Evolutionary conservation across 35 echinoderm and acorn worm species (phyloP), one percentile per base, ranked within the genome.

Genomic region (Eucidaris tribuloides): DNA sequence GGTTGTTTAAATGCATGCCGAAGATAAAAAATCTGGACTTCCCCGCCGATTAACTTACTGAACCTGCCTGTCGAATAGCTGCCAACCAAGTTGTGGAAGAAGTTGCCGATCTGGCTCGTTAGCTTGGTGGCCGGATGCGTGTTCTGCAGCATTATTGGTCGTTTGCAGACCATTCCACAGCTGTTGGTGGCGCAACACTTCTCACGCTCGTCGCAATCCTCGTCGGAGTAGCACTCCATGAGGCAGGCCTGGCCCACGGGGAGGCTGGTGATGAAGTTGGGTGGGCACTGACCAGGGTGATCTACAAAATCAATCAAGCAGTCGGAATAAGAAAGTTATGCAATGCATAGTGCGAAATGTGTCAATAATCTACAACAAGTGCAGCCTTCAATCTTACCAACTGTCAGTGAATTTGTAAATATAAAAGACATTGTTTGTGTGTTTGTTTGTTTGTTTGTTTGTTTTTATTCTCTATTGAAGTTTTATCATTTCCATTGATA

Each of bases 141-240:
- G 19, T 82, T 82, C 7, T 27, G 27, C 20, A 62, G 36, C 22
- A 62, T 36, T 3, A 57, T 60, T 7, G 80, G 56, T 2, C 32
- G 50, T 57, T 39, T 63, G 54, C 80, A 82, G 54, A 57, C 19
- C 36, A 42, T 57, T 36, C 36, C 80, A 19, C 52, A 42, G 56
- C 80, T 57, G 5, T 58, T 33, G 30, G 46, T 62, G 35, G 44
- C 44, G 54, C 80, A 82, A 30, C 80, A 82, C 32, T 82, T 82
- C 24, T 57, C 58, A 19, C 34, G 25, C 6, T 30, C 33, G 5
- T 30, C 34, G 58, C 80, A 82, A n/a, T 82, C 80, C 24, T 30
- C 31, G 55, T 82, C 80, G 2, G 80, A 82, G 48, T 42, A 82
- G 80, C 80, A 82, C 3, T 44, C 41, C 68, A 74, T 74, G 68